Conservation (phyloP, 2,797 vertebrate genomes). For the Ispidina picta region DNA sequence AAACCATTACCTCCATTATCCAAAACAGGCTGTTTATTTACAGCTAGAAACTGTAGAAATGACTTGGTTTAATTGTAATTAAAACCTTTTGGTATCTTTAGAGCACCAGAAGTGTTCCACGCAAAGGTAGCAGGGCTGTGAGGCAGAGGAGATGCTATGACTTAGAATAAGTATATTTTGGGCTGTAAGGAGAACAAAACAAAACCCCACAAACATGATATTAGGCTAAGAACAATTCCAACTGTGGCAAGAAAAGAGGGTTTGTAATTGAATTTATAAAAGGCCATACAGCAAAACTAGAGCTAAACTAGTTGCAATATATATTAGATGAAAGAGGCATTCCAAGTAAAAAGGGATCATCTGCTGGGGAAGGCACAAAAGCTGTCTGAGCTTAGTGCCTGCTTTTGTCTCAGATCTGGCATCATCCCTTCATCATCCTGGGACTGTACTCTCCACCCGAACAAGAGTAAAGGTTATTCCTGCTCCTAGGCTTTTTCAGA, state of each 20-base stretch:
- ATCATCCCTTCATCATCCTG: background rate
- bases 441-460: background rate
- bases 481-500: background rate
- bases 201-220: background rate
- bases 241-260: constrained; percentile 45
- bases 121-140: constrained; percentile 29
- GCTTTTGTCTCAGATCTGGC: background rate
- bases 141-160: background rate
- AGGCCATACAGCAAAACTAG: background rate
- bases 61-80: constrained; percentile 59
- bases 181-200: constrained; percentile 44
- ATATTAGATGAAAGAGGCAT: background rate
- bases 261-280: constrained; percentile 43
- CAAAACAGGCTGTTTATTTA: constrained; percentile 54
- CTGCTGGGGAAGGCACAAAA: rapidly evolving
- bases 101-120: constrained; percentile 47
- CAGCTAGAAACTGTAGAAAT: constrained; percentile 19
- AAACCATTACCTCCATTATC: constrained; percentile 70
- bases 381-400: background rate
- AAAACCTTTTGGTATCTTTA: constrained; percentile 74
- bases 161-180: constrained; percentile 14
- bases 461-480: background rate
- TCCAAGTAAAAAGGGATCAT: background rate
- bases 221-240: constrained; percentile 9
- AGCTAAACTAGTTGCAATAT: background rate